Evolutionary conservation across 2,113 vertebrate genomes (phyloP), one percentile per base, ranked within the genome.

Genomic region (Nymphicus hollandicus): DNA sequence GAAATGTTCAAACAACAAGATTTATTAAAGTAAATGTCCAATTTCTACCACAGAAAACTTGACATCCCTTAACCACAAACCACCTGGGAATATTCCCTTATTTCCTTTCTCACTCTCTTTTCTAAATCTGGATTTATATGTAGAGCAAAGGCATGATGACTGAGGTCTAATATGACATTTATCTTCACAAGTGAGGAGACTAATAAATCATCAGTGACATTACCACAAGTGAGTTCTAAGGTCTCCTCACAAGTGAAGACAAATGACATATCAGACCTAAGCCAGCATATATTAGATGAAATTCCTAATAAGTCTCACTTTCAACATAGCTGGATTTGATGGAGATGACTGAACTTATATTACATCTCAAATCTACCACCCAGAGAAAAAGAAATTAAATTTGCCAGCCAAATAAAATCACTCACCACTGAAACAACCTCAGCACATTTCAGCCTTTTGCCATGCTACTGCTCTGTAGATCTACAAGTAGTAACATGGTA

Each of bases 141-240:
- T 89, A 93, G 88, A 89, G 55, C n/a, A 63, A 94, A 93, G 31
- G 47, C 47, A 71, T 88, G 85, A 95, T 96, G 73, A 91, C 92
- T 97, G 53, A 92, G 85, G 73, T 76, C 82, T 96, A 73, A 90
- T 94, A 95, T 86, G 92, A 60, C 94, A 97, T 97, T 96, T 95
- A 96, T 97, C 93, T 97, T 97, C 85, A 87, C 93, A 93, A 94
- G 44, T 86, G 73, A 90, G 86, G 84, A 96, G 91, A 82, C 91
- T 93, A 92, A 97, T 97, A 95, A 93, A 96, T 97, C 95, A 94
- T 86, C 92, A 77, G 65, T 79, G 88, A 86, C 91, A 82, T 95
- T 97, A 94, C 90, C 86, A 97, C 72, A 88, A 94, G 94, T 94
- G 94, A 94, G 86, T 94, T 97, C 93, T 94, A 92, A 96, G 95